phyloP scores from a whole-genome alignment of 2,888 invertebrate species.

The Hetaerina titia region DNA sequence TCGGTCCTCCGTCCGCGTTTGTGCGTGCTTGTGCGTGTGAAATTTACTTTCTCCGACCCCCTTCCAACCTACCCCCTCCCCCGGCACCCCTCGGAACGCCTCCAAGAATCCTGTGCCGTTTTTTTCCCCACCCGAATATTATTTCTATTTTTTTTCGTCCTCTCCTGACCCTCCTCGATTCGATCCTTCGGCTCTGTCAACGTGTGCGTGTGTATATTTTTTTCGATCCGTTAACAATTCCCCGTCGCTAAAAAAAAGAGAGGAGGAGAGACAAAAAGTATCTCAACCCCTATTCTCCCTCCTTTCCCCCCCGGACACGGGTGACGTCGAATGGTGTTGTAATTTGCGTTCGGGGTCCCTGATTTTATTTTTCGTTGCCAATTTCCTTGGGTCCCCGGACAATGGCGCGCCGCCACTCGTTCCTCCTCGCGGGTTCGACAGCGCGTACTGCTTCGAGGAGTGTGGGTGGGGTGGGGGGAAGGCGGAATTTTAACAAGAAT shows the following conservation, averaged over 20 bases:
- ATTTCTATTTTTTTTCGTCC: background rate
- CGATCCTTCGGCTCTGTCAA: background rate
- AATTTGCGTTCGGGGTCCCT: background rate
- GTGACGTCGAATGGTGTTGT: constrained; percentile 10
- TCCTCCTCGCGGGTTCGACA: background rate
- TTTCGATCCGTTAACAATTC: background rate
- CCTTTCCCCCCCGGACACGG: background rate
- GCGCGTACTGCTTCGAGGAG: background rate
- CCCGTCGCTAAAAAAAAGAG: background rate
- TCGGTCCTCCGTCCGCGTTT: too few species aligned
- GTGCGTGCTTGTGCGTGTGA: too few species aligned
- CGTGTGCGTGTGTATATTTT: background rate
- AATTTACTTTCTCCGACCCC: too few species aligned
- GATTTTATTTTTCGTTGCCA: background rate
- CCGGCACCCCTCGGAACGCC: too few species aligned
- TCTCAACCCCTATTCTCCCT: too few species aligned
- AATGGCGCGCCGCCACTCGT: background rate
- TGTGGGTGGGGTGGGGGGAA: background rate
- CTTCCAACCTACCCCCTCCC: too few species aligned
- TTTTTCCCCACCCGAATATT: too few species aligned
- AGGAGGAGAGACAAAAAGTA: background rate
- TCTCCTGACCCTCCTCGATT: background rate
- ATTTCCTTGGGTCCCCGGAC: constrained; percentile 24
- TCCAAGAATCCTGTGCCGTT: too few species aligned
- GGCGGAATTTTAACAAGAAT: background rate